A percentile compares a stretch with the other conserved stretches of the same genome.
Conservation (phyloP, 2,113 vertebrate species). For the Pholis gunnellus region DNA sequence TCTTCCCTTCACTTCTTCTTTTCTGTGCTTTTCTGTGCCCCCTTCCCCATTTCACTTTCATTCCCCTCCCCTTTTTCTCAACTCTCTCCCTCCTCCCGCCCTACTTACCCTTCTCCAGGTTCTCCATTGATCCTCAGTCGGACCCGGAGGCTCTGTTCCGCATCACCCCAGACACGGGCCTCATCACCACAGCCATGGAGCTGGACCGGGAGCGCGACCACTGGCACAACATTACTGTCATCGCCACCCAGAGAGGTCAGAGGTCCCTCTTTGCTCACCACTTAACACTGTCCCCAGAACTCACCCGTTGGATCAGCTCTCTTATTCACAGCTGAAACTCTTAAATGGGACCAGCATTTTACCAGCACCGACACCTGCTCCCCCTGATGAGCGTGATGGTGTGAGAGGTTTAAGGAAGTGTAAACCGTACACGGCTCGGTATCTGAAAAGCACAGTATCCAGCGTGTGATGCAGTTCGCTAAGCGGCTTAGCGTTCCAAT, state of each 20-base stretch:
- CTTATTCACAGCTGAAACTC: conserved; percentile 15
- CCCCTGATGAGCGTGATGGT: conserved; percentile 23
- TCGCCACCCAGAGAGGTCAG: conserved; percentile 91
- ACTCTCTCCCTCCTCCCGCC: conserved; percentile 10
- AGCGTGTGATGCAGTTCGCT: conserved; percentile 44
- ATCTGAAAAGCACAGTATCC: conserved; percentile 54
- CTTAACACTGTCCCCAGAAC: conserved; percentile 5
- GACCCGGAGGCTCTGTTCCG: conserved; percentile 90
- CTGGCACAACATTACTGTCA: conserved; percentile 91
- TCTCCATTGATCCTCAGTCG: conserved; percentile 90
- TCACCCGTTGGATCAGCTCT: not conserved
- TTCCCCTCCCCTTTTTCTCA: conserved; percentile 9
- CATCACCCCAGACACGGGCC: conserved; percentile 88
- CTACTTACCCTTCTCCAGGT: conserved; percentile 75
- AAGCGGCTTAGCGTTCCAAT: conserved; percentile 66
- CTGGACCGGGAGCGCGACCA: conserved; percentile 89
- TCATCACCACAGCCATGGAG: conserved; percentile 87
- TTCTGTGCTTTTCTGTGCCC: conserved; percentile 11
- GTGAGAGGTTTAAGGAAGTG: conserved; percentile 58
- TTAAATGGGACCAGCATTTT: conserved; percentile 33
- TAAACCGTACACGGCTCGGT: conserved; percentile 36
- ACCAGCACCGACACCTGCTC: conserved; percentile 44
- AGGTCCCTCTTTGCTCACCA: conserved; percentile 25
- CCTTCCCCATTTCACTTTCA: conserved; percentile 13
- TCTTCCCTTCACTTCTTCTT: conserved; percentile 34